Conservation (phyloP, 2,113 vertebrate genomes). For the Mugil cephalus region DNA sequence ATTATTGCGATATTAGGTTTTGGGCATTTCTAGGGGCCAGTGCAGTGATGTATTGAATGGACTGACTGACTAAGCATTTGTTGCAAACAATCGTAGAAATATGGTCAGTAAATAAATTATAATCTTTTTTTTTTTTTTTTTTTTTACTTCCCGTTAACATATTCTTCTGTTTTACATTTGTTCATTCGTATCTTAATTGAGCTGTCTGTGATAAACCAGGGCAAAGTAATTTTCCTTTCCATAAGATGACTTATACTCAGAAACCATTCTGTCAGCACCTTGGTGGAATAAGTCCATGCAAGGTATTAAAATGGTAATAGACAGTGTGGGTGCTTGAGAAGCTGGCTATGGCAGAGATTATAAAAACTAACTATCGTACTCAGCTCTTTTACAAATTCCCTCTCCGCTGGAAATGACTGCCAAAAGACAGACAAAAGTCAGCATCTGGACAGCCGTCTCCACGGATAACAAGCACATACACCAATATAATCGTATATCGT, state of each 20-base stretch:
- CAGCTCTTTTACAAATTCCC: constrained; percentile 67
- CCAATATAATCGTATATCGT: constrained; percentile 48
- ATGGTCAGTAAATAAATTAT: constrained; percentile 68
- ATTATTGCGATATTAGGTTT: no score
- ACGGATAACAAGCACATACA: constrained; percentile 50
- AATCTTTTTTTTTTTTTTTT: constrained; percentile 38
- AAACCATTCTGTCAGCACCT: constrained; percentile 83
- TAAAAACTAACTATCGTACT: constrained; percentile 75
- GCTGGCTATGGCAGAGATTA: constrained; percentile 68
- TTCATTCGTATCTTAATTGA: constrained; percentile 78
- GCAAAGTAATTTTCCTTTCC: constrained; percentile 68
- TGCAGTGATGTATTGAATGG: constrained; percentile 31
- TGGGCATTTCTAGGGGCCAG: no score
- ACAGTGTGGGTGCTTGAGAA: constrained; percentile 67
- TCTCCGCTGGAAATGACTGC: constrained; percentile 51
- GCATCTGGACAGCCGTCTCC: constrained; percentile 50
- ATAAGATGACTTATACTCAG: constrained; percentile 68
- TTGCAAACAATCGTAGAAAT: constrained; percentile 40
- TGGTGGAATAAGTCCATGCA: constrained; percentile 68
- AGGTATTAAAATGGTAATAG: constrained; percentile 82
- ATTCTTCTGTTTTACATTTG: constrained; percentile 67
- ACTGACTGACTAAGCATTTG: constrained; percentile 17
- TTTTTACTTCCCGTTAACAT: constrained; percentile 63
- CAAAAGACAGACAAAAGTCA: constrained; percentile 69
- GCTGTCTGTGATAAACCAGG: constrained; percentile 75